Evolutionary conservation across 2,888 invertebrate genomes (phyloP).

Genomic region (Trissolcus japonicus): DNA sequence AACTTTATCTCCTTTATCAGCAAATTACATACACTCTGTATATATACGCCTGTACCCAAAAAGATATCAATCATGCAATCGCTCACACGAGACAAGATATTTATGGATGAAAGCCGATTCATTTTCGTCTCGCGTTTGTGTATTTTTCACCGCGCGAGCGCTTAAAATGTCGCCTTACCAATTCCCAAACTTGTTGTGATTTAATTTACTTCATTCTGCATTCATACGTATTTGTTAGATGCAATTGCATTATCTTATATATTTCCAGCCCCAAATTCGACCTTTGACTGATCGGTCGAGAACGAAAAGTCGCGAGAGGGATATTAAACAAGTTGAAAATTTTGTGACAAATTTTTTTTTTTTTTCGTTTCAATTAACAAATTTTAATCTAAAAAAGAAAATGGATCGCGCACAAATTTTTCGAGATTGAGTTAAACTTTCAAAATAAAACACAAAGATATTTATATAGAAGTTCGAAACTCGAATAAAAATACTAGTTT

Average conservation of each 20-base stretch:
- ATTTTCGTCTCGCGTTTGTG: constrained; percentile 18
- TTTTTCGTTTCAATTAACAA: too few relatives aligned
- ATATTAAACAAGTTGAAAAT: background rate
- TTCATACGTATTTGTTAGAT: constrained; percentile 22
- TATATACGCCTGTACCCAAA: background rate
- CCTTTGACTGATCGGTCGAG: constrained; percentile 4
- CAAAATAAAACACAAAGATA: background rate
- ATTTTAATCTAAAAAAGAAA: too few relatives aligned
- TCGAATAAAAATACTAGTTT: constrained; percentile 8
- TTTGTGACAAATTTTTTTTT: too few relatives aligned
- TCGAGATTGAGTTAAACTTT: background rate
- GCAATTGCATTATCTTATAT: constrained; percentile 29
- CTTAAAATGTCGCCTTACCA: constrained; percentile 35
- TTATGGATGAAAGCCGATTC: constrained; percentile 17
- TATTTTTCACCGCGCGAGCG: constrained; percentile 28
- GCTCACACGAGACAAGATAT: constrained; percentile 9
- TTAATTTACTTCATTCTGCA: constrained; percentile 28
- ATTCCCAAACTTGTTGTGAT: constrained; percentile 28
- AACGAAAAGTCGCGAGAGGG: constrained; percentile 8
- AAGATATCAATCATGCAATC: constrained; percentile 6
- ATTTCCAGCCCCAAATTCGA: constrained; percentile 28
- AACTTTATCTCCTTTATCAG: constrained; percentile 7
- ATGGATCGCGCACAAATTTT: background rate
- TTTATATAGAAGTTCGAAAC: constrained; percentile 8
- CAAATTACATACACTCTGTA: background rate